Evolutionary conservation across 2,797 vertebrate genomes (phyloP).

Genomic region (Myotis vivesi): DNA sequence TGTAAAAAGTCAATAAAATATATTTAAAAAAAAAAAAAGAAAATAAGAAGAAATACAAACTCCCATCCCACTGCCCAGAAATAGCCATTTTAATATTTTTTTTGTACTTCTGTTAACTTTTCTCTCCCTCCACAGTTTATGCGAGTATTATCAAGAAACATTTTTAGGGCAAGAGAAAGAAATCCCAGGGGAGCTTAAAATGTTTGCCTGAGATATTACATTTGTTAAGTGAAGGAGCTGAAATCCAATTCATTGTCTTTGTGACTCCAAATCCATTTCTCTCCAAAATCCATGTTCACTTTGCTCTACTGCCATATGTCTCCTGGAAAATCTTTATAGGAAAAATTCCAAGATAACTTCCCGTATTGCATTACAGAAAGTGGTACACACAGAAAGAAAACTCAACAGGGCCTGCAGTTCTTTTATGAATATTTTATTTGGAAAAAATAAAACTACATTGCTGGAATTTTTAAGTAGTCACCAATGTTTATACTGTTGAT

Average conservation of each 20-base stretch:
- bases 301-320: not conserved
- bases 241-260: not conserved
- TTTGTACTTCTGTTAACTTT: not conserved
- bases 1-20: no score
- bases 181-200: not conserved
- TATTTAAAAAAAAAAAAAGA: no score
- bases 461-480: not conserved
- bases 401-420: not conserved
- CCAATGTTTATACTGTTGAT: not conserved
- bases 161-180: not conserved
- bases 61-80: not conserved
- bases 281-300: not conserved
- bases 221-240: not conserved
- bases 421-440: not conserved
- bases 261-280: not conserved
- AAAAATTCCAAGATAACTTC: not conserved
- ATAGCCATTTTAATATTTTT: not conserved
- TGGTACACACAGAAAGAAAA: not conserved
- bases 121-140: not conserved
- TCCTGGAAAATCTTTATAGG: not conserved
- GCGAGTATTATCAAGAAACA: not conserved
- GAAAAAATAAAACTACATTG: not conserved
- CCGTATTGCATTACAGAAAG: not conserved
- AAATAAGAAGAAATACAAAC: not conserved
- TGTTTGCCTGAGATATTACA: not conserved